Percentiles rank a stretch among this genome's conserved stretches.
Evolutionary conservation across 2,113 vertebrate species (phyloP).

Genomic region (Aix galericulata): DNA sequence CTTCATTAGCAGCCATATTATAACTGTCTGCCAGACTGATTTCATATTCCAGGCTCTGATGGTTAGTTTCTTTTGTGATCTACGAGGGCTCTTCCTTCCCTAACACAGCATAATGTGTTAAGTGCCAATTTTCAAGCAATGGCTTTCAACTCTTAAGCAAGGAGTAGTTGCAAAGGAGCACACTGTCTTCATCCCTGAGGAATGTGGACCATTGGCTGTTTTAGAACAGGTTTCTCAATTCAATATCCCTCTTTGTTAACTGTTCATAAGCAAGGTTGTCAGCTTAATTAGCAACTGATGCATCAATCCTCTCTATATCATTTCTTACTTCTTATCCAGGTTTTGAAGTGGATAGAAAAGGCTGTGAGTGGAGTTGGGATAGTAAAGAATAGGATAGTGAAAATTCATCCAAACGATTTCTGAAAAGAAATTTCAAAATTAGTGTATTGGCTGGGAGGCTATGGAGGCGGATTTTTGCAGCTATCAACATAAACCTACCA

Average conservation of each 20-base stretch:
- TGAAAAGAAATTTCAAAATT: not conserved
- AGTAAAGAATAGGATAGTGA: not conserved
- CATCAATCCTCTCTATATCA: not conserved
- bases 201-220: not conserved
- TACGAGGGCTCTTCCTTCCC: not conserved
- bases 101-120: not conserved
- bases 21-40: not conserved
- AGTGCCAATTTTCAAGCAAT: not conserved
- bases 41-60: constrained; percentile 19
- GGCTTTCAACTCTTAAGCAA: not conserved
- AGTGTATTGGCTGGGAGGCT: not conserved
- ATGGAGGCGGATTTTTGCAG: not conserved
- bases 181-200: not conserved
- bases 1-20: not conserved
- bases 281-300: not conserved
- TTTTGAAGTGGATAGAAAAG: not conserved
- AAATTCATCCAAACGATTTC: not conserved
- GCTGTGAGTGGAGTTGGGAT: not conserved
- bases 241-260: not conserved
- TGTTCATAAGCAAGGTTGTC: not conserved
- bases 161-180: constrained; percentile 35
- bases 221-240: not conserved
- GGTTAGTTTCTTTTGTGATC: constrained; percentile 31
- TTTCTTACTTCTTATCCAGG: not conserved
- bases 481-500: not conserved